Evolutionary conservation across 2,888 invertebrate species (phyloP).

Genomic region (Xanthorhoe spadicearia): DNA sequence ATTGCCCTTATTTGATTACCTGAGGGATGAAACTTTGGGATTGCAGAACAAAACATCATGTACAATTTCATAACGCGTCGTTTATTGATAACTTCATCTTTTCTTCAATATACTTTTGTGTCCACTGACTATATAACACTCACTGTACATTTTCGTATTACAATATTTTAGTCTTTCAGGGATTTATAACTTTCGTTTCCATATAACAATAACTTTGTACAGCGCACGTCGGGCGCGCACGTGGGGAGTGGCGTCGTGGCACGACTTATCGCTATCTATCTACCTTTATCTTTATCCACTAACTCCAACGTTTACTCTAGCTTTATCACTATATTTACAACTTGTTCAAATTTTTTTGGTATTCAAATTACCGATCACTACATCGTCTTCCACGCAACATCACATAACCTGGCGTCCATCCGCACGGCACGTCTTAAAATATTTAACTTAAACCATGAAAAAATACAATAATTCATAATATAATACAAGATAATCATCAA

Average conservation of each 20-base stretch:
- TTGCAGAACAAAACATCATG: constrained; percentile 75
- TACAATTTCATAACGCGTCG: constrained; percentile 80
- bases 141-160: constrained; percentile 85
- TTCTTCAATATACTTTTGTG: constrained; percentile 83
- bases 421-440: constrained; percentile 76
- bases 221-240: constrained; percentile 75
- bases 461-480: constrained; percentile 82
- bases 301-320: constrained; percentile 75
- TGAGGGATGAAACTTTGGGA: constrained; percentile 50
- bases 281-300: constrained; percentile 66
- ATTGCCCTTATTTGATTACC: neutral
- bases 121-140: constrained; percentile 86
- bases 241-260: constrained; percentile 76
- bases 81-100: constrained; percentile 84
- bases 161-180: constrained; percentile 83
- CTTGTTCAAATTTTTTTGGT: constrained; percentile 84
- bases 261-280: constrained; percentile 79
- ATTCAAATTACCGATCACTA: constrained; percentile 81
- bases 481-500: constrained; percentile 80
- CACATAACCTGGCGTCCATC: constrained; percentile 70
- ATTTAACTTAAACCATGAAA: constrained; percentile 81
- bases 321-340: constrained; percentile 83
- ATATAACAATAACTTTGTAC: constrained; percentile 85
- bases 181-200: constrained; percentile 79
- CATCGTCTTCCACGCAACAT: constrained; percentile 70